Conservation (phyloP, 1,140 invertebrate species). For the Formica selysi region DNA sequence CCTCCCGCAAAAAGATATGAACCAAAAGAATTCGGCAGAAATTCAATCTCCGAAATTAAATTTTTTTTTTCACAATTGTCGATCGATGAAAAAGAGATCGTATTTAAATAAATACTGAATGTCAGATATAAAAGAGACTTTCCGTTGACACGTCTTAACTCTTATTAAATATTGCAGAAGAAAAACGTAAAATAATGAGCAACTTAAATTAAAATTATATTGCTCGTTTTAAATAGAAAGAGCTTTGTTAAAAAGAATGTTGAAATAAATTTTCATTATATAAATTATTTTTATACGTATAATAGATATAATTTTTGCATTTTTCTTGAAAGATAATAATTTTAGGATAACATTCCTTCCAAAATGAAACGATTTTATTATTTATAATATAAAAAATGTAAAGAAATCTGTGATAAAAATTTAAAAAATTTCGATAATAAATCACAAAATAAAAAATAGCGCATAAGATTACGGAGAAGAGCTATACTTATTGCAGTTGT, state of each 20-base stretch:
- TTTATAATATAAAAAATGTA: not conserved
- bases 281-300: too few species aligned
- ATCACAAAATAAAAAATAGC: too few species aligned
- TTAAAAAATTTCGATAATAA: not conserved
- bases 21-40: not conserved
- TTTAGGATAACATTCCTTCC: not conserved
- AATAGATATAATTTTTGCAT: not conserved
- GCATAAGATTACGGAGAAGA: not conserved
- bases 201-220: not conserved
- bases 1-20: not conserved
- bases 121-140: not conserved
- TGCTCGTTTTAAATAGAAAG: too few species aligned
- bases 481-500: not conserved
- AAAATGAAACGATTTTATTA: not conserved
- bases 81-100: not conserved
- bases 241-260: too few species aligned
- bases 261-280: too few species aligned
- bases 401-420: not conserved
- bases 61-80: not conserved
- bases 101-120: not conserved
- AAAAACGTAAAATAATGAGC: not conserved
- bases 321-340: not conserved
- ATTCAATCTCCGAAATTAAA: not conserved
- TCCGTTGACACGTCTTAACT: not conserved
- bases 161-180: not conserved